Conservation (phyloP, 2,888 invertebrate genomes). For the Habroteleia sp. region DNA sequence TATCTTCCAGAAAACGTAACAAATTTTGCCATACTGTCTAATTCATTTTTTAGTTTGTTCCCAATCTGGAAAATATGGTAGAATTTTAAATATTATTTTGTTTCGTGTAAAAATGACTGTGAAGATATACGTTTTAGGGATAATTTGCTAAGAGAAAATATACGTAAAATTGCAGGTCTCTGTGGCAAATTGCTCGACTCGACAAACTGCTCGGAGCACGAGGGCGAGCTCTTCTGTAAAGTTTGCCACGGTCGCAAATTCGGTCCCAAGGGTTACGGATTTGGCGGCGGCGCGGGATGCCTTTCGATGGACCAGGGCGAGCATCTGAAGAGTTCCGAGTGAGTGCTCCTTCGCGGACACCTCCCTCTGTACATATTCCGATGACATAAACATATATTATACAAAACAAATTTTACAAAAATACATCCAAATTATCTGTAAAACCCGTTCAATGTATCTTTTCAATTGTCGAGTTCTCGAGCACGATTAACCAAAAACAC, state of each 20-base stretch:
- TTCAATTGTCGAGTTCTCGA: conserved; percentile 53
- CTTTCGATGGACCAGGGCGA: conserved; percentile 97
- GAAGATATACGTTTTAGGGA: no score
- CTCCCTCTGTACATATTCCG: conserved; percentile 67
- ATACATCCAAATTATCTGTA: conserved; percentile 57
- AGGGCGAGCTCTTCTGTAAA: conserved; percentile 98
- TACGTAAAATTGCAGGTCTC: conserved; percentile 85
- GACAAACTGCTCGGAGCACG: conserved; percentile 98
- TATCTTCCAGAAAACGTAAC: no score
- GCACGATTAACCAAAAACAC: conserved; percentile 38
- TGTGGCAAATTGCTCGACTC: conserved; percentile 99
- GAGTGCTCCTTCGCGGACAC: conserved; percentile 83
- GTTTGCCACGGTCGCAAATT: conserved; percentile 98
- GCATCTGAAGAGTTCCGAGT: conserved; percentile 91
- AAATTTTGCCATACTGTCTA: no score
- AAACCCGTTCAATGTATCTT: conserved; percentile 45
- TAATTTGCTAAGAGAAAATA: background rate
- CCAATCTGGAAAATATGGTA: no score
- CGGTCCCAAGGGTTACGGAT: conserved; percentile 99
- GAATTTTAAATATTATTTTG: no score
- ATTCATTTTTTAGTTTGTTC: no score
- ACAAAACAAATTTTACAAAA: conserved; percentile 42
- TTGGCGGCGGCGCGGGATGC: conserved; percentile 98
- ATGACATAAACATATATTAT: conserved; percentile 61
- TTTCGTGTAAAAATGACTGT: no score